Evolutionary conservation across 2,113 vertebrate species (phyloP).

Genomic region (Prunella fulvescens): DNA sequence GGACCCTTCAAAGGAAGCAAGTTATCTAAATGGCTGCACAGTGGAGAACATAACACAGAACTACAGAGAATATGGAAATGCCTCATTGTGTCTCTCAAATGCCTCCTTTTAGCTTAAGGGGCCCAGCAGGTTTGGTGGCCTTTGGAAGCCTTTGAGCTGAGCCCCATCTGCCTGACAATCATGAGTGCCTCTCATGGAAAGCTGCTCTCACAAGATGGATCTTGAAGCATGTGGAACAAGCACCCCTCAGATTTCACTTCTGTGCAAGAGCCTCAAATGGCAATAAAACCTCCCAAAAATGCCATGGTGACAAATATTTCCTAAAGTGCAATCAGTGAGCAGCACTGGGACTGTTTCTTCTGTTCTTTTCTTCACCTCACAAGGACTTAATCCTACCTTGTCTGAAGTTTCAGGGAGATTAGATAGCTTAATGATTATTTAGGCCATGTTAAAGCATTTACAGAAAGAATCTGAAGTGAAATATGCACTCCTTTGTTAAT

Average conservation of each 20-base stretch:
- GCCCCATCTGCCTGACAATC: not conserved
- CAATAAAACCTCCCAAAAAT: not conserved
- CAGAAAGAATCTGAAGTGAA: not conserved
- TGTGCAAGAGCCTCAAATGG: not conserved
- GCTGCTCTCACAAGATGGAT: not conserved
- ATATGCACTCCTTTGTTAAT: not conserved
- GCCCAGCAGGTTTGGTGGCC: not conserved
- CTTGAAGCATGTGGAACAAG: not conserved
- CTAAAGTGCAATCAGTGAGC: not conserved
- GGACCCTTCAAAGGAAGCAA: not conserved
- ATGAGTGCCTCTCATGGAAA: not conserved
- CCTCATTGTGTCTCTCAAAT: not conserved
- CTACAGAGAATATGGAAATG: not conserved
- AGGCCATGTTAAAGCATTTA: not conserved
- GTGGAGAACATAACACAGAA: not conserved
- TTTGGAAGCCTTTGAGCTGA: not conserved
- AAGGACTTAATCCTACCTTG: not conserved
- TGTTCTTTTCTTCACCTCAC: not conserved
- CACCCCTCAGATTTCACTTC: not conserved
- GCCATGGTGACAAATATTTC: not conserved
- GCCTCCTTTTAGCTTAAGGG: not conserved
- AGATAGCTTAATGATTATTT: not conserved
- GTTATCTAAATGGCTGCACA: not conserved
- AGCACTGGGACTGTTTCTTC: fast-evolving
- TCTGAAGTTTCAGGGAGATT: not conserved